Conservation (phyloP, 2,113 vertebrate species). For the Vombatus ursinus region DNA sequence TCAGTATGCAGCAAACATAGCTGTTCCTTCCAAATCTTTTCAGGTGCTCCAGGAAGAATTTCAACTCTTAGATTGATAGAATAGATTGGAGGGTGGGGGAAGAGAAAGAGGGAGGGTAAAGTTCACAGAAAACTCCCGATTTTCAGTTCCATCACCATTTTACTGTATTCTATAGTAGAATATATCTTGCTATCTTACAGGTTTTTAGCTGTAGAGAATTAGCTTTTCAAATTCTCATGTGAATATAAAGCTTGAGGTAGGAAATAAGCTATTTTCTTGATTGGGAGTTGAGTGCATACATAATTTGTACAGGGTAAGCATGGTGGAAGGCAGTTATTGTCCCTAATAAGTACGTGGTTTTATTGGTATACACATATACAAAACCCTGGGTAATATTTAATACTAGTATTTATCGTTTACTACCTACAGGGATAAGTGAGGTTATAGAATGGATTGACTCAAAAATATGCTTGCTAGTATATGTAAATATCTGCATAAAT, state of each 20-base stretch:
- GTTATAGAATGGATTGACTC: conserved; percentile 55
- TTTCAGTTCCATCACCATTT: background rate
- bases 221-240: conserved; percentile 26
- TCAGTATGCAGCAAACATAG: fast-evolving
- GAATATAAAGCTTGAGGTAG: conserved; percentile 15
- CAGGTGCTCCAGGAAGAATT: background rate
- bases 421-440: conserved; percentile 68
- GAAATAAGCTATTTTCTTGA: conserved; percentile 48
- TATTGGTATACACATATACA: conserved; percentile 40
- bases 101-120: background rate
- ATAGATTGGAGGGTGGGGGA: background rate
- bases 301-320: conserved; percentile 50
- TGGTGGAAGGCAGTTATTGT: conserved; percentile 51
- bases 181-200: background rate
- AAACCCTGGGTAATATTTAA: conserved; percentile 47
- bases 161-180: background rate
- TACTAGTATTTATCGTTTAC: conserved; percentile 54
- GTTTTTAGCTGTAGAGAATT: background rate
- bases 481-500: conserved; percentile 69
- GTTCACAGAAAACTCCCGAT: background rate
- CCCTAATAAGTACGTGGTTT: conserved; percentile 46
- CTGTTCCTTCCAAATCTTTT: background rate
- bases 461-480: conserved; percentile 52
- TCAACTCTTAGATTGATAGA: background rate
- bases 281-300: conserved; percentile 61